Conservation (phyloP, 2,888 invertebrate genomes). For the Labia minor region DNA sequence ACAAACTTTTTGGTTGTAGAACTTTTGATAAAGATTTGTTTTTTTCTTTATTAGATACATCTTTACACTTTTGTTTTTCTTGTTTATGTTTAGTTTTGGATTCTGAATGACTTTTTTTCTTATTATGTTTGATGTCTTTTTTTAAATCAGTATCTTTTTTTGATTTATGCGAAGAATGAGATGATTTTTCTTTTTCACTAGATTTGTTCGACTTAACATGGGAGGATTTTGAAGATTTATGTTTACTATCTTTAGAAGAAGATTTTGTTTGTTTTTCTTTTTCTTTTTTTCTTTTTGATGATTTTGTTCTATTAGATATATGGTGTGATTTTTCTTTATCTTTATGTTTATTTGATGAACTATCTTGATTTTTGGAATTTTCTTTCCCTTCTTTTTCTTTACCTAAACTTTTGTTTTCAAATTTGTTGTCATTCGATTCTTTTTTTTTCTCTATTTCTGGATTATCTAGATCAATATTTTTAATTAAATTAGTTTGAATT, state of each 20-base stretch:
- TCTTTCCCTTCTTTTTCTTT: conserved; percentile 25
- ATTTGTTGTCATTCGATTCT: too few relatives aligned
- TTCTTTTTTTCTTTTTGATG: conserved; percentile 22
- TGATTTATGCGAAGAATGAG: conserved; percentile 3
- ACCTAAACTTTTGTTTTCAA: conserved; percentile 26
- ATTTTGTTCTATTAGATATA: conserved; percentile 20
- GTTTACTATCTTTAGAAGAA: conserved; percentile 29
- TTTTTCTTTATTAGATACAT: conserved; percentile 30
- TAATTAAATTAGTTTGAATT: conserved; percentile 26
- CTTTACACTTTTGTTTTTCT: too few relatives aligned
- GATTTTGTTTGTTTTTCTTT: conserved; percentile 30
- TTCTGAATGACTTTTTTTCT: too few relatives aligned
- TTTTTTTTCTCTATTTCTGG: conserved; percentile 20
- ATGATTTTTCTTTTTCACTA: conserved; percentile 16
- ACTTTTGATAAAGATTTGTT: background rate
- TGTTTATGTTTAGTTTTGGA: too few relatives aligned
- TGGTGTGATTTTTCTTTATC: too few relatives aligned
- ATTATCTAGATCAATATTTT: conserved; percentile 25
- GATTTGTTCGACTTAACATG: background rate
- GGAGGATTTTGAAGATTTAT: conserved; percentile 17
- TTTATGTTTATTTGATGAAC: too few relatives aligned
- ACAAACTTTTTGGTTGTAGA: background rate
- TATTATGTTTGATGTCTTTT: conserved; percentile 30
- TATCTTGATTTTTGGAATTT: conserved; percentile 23
- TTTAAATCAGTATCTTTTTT: conserved; percentile 30